Percentiles rank a stretch among this genome's conserved stretches.
phyloP scores from a whole-genome alignment of 2,113 vertebrate genomes.

The Condylura cristata region DNA sequence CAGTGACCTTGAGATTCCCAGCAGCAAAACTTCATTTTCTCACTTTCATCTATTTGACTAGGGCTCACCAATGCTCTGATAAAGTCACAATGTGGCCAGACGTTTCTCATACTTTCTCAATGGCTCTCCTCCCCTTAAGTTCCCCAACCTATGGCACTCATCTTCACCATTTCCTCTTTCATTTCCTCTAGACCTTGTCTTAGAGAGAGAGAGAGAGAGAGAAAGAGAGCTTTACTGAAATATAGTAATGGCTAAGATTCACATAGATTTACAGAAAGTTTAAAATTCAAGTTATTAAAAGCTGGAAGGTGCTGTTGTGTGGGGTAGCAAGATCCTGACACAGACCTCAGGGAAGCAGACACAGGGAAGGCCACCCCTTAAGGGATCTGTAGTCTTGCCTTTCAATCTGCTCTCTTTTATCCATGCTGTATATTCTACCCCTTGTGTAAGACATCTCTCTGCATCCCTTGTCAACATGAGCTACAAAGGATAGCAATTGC shows the following conservation, averaged over 20 bases:
- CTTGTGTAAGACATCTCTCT: neutral
- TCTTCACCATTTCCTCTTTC: neutral
- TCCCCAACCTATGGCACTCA: fast-evolving
- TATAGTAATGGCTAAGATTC: neutral
- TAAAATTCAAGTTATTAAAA: neutral
- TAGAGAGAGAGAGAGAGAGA: no score
- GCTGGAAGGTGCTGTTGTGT: neutral
- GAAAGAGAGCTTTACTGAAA: no score
- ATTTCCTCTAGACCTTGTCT: neutral
- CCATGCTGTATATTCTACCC: fast-evolving
- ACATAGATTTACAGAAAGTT: neutral
- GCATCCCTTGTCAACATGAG: neutral
- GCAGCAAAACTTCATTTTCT: neutral
- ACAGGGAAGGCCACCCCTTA: no score
- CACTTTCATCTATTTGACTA: neutral
- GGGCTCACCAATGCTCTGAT: neutral
- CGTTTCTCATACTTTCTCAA: neutral
- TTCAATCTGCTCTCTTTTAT: neutral
- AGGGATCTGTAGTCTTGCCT: neutral
- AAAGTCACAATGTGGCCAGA: neutral
- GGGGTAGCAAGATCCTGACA: neutral
- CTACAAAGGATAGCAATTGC: neutral
- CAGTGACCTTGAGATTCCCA: neutral
- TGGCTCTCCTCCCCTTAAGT: neutral
- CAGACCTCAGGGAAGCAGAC: neutral